phyloP scores from a whole-genome alignment of 2,888 invertebrate genomes.

The Dolichomitus sp. region DNA sequence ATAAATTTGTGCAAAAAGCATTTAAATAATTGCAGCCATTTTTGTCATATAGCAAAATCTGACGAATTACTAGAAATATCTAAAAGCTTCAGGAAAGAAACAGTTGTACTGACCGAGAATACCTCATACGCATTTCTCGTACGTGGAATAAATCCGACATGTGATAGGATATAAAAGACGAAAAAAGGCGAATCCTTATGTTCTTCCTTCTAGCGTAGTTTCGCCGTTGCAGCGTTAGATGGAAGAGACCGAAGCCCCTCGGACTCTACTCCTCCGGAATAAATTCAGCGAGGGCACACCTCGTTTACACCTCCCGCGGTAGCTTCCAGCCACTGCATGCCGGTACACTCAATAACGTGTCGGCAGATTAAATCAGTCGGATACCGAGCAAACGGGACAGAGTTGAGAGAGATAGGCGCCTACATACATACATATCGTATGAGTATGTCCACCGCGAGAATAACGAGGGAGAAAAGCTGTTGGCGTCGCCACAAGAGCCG shows the following conservation, averaged over 20 bases:
- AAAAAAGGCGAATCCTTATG: conserved; percentile 35
- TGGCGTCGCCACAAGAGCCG: conserved; percentile 58
- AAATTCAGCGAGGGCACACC: conserved; percentile 52
- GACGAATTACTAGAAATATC: too few species aligned
- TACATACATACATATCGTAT: conserved; percentile 55
- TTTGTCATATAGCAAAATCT: too few species aligned
- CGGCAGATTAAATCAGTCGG: conserved; percentile 72
- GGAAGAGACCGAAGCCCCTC: conserved; percentile 40
- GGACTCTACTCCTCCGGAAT: conserved; percentile 55
- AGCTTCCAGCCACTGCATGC: conserved; percentile 55
- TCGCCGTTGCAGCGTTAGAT: not conserved
- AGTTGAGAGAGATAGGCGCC: conserved; percentile 30
- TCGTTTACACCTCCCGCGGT: conserved; percentile 71
- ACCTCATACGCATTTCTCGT: conserved; percentile 13
- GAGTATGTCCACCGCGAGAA: conserved; percentile 44
- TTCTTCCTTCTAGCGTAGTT: not conserved
- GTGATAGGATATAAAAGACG: conserved; percentile 21
- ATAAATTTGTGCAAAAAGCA: not conserved
- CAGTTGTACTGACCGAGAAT: too few species aligned
- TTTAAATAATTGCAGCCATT: too few species aligned
- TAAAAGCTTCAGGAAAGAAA: too few species aligned
- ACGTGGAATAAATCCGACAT: conserved; percentile 59
- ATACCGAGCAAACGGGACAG: conserved; percentile 50
- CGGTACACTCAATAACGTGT: conserved; percentile 70
- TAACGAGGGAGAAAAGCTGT: conserved; percentile 62